Evolutionary conservation across 2,888 invertebrate species (phyloP).

Genomic region (Limnephilus rhombicus): DNA sequence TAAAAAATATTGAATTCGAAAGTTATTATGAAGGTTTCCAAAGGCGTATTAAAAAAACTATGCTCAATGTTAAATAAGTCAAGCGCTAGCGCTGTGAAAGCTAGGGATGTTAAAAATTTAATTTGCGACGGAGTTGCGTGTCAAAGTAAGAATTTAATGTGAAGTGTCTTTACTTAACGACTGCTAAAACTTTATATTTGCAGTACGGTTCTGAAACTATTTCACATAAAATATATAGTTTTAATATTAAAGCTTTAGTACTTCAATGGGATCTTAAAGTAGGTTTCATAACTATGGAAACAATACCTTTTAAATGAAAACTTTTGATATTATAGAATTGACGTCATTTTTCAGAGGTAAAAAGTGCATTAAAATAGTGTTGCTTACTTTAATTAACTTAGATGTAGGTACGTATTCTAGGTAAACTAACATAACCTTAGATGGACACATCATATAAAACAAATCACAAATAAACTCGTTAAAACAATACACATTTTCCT

Average conservation of each 20-base stretch:
- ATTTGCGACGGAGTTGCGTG: neutral
- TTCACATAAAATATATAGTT: neutral
- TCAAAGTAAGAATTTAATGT: neutral
- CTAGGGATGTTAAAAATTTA: neutral
- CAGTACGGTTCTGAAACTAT: neutral
- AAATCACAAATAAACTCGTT: too few species aligned
- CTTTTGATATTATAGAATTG: too few species aligned
- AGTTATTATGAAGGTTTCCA: neutral
- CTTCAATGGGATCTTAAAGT: neutral
- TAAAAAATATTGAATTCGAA: too few species aligned
- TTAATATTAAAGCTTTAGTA: neutral
- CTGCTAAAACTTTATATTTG: neutral
- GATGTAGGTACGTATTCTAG: too few species aligned
- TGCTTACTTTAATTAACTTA: too few species aligned
- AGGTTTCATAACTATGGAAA: too few species aligned
- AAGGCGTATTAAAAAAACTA: neutral
- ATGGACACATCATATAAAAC: too few species aligned
- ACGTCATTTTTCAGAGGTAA: too few species aligned
- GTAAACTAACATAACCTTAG: too few species aligned
- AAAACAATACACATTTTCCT: too few species aligned
- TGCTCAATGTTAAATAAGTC: neutral
- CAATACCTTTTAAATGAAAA: too few species aligned
- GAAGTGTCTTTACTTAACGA: neutral
- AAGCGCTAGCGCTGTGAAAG: neutral
- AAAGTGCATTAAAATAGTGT: too few species aligned